Percentiles rank a stretch among this genome's conserved stretches.
Conservation (phyloP, 2,797 vertebrate species). For the Micropoecilia bifurca region DNA sequence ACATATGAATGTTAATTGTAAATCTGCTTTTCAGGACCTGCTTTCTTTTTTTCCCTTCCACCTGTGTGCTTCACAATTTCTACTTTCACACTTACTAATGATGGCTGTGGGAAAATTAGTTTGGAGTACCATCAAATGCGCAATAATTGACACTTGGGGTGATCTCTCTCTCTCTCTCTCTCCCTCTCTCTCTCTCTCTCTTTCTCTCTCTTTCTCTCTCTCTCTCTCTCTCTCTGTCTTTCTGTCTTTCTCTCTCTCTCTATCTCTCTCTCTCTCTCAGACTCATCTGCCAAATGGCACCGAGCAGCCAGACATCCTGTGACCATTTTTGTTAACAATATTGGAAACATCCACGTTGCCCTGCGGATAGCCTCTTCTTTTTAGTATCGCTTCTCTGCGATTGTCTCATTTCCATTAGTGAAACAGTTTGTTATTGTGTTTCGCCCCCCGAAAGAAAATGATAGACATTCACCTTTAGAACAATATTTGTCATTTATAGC, state of each 20-base stretch:
- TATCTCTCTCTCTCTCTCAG: constrained; percentile 49
- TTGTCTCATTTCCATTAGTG: constrained; percentile 39
- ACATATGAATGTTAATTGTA: constrained; percentile 13
- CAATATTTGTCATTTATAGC: constrained; percentile 67
- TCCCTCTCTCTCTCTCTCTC: constrained; percentile 52
- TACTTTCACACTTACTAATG: constrained; percentile 22
- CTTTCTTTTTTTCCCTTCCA: neutral
- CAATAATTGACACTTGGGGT: constrained; percentile 46
- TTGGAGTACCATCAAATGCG: constrained; percentile 10
- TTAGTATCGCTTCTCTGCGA: constrained; percentile 36
- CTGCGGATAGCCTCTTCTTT: constrained; percentile 44
- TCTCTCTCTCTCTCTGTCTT: constrained; percentile 53
- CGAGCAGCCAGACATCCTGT: constrained; percentile 7
- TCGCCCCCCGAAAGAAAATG: constrained; percentile 29
- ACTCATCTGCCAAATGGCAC: constrained; percentile 34
- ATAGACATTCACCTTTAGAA: constrained; percentile 55
- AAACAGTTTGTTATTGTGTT: constrained; percentile 35
- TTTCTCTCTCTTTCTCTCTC: constrained; percentile 55
- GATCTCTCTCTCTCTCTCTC: constrained; percentile 54
- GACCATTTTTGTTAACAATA: constrained; percentile 44
- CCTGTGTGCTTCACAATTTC: constrained; percentile 10
- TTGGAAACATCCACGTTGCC: constrained; percentile 40
- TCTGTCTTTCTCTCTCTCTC: constrained; percentile 49
- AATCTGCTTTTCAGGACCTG: neutral
- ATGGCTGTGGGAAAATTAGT: constrained; percentile 11